phyloP scores from a whole-genome alignment of 2,797 vertebrate genomes.

The Pelobates cultripes region DNA sequence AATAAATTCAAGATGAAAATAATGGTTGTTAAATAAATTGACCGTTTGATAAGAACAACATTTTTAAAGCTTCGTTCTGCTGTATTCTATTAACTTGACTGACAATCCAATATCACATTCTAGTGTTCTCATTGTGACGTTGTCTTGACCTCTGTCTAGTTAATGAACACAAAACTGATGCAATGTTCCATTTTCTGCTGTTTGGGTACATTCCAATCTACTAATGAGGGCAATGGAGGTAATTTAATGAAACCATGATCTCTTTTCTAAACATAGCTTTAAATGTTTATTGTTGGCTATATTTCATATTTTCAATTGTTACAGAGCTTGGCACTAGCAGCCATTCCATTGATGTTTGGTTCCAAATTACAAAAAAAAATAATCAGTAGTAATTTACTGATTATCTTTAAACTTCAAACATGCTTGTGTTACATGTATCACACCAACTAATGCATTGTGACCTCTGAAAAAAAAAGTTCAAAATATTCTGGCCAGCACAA shows the following conservation, averaged over 20 bases:
- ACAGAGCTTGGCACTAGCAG: not conserved
- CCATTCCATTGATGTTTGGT: not conserved
- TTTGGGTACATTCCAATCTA: not conserved
- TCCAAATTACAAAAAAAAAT: not conserved
- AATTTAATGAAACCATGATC: not conserved
- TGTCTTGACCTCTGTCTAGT: not conserved
- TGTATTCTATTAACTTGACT: too few species aligned
- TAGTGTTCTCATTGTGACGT: too few species aligned
- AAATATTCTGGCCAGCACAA: too few species aligned
- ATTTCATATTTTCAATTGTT: constrained; percentile 10
- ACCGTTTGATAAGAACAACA: too few species aligned
- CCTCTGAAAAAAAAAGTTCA: not conserved
- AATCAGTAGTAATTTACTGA: constrained; percentile 1
- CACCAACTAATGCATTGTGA: not conserved
- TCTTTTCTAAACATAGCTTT: constrained; percentile 1
- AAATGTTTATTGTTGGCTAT: constrained; percentile 5
- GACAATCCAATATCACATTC: too few species aligned
- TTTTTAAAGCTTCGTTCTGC: too few species aligned
- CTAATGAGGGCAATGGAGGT: constrained; percentile 12
- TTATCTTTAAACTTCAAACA: not conserved
- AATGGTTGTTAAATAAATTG: too few species aligned
- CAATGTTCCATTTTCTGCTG: not conserved
- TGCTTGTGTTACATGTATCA: not conserved
- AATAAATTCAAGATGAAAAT: too few species aligned
- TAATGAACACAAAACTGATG: not conserved